Conservation (phyloP, 2,797 vertebrate species). For the Chiroxiphia lanceolata region DNA sequence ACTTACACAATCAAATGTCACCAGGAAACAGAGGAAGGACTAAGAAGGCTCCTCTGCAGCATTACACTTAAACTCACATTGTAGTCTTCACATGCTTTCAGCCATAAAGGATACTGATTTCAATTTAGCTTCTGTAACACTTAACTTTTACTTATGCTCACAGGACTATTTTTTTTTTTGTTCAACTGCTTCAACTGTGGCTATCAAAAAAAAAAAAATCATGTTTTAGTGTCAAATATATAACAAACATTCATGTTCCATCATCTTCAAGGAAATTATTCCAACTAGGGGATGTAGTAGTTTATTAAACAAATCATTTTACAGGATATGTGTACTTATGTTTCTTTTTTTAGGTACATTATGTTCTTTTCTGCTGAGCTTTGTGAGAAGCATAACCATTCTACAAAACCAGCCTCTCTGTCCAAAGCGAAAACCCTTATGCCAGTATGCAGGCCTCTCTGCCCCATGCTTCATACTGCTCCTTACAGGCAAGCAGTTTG, state of each 20-base stretch:
- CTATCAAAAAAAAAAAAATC: neutral
- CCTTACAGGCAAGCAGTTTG: neutral
- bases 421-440: neutral
- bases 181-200: neutral
- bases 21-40: neutral
- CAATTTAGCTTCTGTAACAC: neutral
- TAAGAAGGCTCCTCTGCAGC: neutral
- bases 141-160: neutral
- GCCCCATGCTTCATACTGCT: neutral
- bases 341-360: slow-evolving; percentile 8
- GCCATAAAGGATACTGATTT: neutral
- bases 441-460: accelerated
- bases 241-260: slow-evolving; percentile 23
- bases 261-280: slow-evolving; percentile 44
- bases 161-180: neutral
- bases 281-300: slow-evolving; percentile 35
- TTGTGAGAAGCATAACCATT: neutral
- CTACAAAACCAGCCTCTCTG: neutral
- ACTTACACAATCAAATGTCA: neutral
- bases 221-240: neutral
- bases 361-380: slow-evolving; percentile 29
- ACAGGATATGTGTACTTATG: slow-evolving; percentile 34
- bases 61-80: neutral
- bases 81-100: neutral
- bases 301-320: slow-evolving; percentile 64